phyloP scores from a whole-genome alignment of 2,797 vertebrate genomes.

The Lacerta viridis region DNA sequence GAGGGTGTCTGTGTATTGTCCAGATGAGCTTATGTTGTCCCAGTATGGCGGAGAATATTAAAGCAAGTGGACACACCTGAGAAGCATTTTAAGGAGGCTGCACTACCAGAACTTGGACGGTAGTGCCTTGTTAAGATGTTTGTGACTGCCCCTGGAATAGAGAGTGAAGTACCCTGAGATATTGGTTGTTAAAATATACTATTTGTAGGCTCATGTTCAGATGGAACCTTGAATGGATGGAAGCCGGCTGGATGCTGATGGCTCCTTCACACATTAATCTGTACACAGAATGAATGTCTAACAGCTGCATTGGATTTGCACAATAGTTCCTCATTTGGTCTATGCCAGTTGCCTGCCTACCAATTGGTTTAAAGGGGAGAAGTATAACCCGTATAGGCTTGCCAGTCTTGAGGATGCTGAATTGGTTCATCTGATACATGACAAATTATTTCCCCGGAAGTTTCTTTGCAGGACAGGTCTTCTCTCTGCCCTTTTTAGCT shows the following conservation, averaged over 20 bases:
- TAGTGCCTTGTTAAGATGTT: not conserved
- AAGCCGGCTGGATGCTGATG: not conserved
- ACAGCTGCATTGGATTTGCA: not conserved
- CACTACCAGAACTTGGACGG: not conserved
- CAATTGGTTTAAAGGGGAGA: not conserved
- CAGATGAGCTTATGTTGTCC: not conserved
- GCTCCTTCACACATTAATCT: not conserved
- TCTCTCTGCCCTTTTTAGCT: not conserved
- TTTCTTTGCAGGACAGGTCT: not conserved
- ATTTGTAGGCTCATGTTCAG: not conserved
- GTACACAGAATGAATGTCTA: not conserved
- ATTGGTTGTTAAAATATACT: not conserved
- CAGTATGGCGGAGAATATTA: not conserved
- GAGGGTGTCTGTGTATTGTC: too few species aligned
- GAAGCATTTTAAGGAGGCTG: not conserved
- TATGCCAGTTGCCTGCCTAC: not conserved
- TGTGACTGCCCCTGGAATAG: not conserved
- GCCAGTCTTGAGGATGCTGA: not conserved
- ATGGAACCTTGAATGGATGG: not conserved
- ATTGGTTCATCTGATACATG: not conserved
- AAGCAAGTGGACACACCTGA: not conserved
- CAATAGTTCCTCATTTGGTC: not conserved
- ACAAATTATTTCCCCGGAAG: not conserved
- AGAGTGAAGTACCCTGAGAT: not conserved
- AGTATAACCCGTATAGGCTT: not conserved